These are phyloP conservation scores for Pterostichus niger DNA, from an alignment of 2,888 invertebrate species.

Conservation along the genomic window DNA sequence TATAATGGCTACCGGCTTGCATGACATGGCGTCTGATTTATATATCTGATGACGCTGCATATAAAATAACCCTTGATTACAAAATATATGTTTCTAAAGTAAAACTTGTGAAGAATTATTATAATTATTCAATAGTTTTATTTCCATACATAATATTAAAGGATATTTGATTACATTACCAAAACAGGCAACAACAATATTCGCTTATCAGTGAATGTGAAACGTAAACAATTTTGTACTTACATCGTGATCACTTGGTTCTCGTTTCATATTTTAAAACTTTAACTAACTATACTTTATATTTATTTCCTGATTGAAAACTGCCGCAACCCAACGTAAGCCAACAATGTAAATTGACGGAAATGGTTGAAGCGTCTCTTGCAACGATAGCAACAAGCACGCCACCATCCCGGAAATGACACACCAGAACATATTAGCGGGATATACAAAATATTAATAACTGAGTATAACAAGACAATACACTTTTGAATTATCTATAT, in stretches of 20 bases:
- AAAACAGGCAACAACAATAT: constrained; percentile 21
- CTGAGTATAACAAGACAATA: constrained; percentile 1
- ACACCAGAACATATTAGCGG: constrained; percentile 2
- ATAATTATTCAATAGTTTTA: constrained; percentile 5
- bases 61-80: not conserved
- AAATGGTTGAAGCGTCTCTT: constrained; percentile 44
- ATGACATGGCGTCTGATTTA: constrained; percentile 43
- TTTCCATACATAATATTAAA: not conserved
- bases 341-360: constrained; percentile 21
- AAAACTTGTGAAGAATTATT: not conserved
- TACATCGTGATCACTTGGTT: constrained; percentile 38
- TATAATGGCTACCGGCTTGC: constrained; percentile 49
- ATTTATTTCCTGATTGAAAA: not conserved
- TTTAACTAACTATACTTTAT: constrained; percentile 9
- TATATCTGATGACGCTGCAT: constrained; percentile 33
- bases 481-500: constrained; percentile 17
- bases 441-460: not conserved
- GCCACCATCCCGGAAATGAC: constrained; percentile 1
- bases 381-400: constrained; percentile 15
- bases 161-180: not conserved
- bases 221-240: constrained; percentile 29
- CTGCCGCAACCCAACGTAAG: not conserved
- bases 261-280: constrained; percentile 49
- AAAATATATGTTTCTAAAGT: not conserved
- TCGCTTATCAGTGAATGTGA: not conserved